Base-by-base conservation (phyloP, 2,888 invertebrate genomes). In the Microplitis manilae region DNA sequence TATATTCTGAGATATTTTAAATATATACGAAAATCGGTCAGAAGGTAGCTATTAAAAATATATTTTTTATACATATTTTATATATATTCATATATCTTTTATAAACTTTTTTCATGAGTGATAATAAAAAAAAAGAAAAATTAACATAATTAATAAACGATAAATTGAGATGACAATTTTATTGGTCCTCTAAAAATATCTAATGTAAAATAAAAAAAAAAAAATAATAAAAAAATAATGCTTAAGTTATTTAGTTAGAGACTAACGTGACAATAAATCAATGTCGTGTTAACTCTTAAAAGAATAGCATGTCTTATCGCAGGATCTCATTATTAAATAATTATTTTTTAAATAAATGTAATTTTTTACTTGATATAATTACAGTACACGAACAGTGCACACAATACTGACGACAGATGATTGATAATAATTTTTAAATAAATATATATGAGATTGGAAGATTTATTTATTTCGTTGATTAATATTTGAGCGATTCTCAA, bases 391-490 rank as follows among this genome's bases (percentile, higher is more conserved):
- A 50, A 50, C 50, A 5, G 50, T 50, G 50, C 50, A 13, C 15
- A 68, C 39, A 68, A 68, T 8, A 68, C 41, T 68, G 40, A n/a
- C 39, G 8, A 40, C 40, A 15, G 39, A n/a, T n/a, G 6, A 68
- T n/a, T 40, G 39, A 40, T 40, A 15, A 59, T 40, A 41, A 17
- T 41, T 65, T 64, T 39, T 73, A 15, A 62, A 13, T 50, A 60
- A 15, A 50, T 59, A 65, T 40, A 39, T 38, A 68, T 38, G 40
- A 65, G 79, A 50, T 76, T 83, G 82, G 81, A 84, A 84, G 83
- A 81, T 81, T 81, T 76, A 78, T 20, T 20, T 20, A 20, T 83
- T 84, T 85, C 84, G 85, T 86, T 85, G 85, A 81, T 85, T 86
- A 50, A 13, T 78, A 80, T 84, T 84, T 74, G 76, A 81, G 79